A percentile compares a stretch with the other conserved stretches of the same genome.
phyloP scores from a whole-genome alignment of 2,797 vertebrate genomes.

The Sebastes reedi region DNA sequence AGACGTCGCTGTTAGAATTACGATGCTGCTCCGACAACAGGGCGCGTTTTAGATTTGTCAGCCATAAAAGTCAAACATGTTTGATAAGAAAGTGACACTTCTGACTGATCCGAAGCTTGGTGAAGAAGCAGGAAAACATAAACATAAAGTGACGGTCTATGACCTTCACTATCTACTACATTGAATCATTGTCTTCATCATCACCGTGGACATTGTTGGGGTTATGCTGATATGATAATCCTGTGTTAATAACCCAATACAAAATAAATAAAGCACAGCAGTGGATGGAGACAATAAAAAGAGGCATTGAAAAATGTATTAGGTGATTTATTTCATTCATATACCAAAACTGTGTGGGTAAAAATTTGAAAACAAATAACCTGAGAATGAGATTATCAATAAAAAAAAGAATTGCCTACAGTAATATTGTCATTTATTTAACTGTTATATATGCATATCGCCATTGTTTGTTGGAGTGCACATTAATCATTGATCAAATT shows the following conservation, averaged over 20 bases:
- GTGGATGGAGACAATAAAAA: background rate
- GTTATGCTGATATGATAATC: background rate
- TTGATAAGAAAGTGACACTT: background rate
- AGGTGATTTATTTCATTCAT: conserved; percentile 33
- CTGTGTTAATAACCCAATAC: background rate
- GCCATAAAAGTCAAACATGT: background rate
- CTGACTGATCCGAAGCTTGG: background rate
- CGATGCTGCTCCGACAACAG: background rate
- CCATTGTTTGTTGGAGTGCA: background rate
- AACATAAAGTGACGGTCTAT: background rate
- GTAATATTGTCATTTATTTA: background rate
- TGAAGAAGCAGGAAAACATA: background rate
- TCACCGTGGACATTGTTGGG: background rate
- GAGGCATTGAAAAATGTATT: background rate
- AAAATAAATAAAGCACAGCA: background rate
- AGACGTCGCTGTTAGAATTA: background rate
- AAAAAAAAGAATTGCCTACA: background rate
- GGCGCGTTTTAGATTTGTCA: background rate
- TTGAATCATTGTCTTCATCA: background rate
- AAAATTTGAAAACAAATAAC: conserved; percentile 19
- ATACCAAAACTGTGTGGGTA: conserved; percentile 12
- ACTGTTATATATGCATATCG: background rate
- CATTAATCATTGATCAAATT: background rate
- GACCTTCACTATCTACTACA: background rate
- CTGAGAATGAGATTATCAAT: background rate